Percentiles rank a stretch among this genome's conserved stretches.
Evolutionary conservation across 2,888 invertebrate species (phyloP).

Genomic region (Erebia ligea): DNA sequence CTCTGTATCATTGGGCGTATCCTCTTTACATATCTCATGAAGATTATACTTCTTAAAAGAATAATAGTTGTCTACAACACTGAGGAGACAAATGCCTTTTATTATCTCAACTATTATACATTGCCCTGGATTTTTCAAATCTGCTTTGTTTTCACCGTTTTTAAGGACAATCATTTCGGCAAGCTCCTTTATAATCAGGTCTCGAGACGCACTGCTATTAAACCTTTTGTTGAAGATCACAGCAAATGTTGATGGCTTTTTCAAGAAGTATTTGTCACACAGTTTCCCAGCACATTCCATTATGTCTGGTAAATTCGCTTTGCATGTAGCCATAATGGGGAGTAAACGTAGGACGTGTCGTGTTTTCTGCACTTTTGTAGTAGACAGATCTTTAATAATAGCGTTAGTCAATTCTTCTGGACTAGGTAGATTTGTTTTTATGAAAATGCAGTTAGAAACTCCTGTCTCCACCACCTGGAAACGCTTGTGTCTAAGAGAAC

Average conservation of each 20-base stretch:
- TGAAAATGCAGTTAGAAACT: constrained; percentile 93
- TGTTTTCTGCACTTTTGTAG: constrained; percentile 87
- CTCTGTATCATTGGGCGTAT: constrained; percentile 63
- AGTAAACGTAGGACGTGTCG: constrained; percentile 90
- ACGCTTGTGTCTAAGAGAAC: constrained; percentile 75
- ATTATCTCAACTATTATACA: constrained; percentile 93
- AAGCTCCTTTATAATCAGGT: constrained; percentile 88
- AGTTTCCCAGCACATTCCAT: constrained; percentile 85
- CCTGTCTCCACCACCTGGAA: constrained; percentile 91
- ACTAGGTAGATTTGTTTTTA: constrained; percentile 89
- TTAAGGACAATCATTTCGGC: constrained; percentile 88
- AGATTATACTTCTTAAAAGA: constrained; percentile 93
- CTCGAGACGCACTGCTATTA: constrained; percentile 88
- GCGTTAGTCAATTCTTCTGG: constrained; percentile 88
- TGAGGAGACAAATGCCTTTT: constrained; percentile 90
- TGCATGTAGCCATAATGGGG: constrained; percentile 92
- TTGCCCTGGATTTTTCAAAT: constrained; percentile 89
- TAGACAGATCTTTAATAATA: constrained; percentile 88
- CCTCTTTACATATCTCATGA: constrained; percentile 83
- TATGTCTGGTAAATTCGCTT: constrained; percentile 90
- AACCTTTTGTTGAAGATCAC: constrained; percentile 91
- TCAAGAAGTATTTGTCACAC: constrained; percentile 89
- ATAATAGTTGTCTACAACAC: constrained; percentile 91
- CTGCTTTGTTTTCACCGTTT: constrained; percentile 89
- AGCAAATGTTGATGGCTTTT: constrained; percentile 88